Conservation (phyloP, 1,140 invertebrate species). For the Eueides isabella region DNA sequence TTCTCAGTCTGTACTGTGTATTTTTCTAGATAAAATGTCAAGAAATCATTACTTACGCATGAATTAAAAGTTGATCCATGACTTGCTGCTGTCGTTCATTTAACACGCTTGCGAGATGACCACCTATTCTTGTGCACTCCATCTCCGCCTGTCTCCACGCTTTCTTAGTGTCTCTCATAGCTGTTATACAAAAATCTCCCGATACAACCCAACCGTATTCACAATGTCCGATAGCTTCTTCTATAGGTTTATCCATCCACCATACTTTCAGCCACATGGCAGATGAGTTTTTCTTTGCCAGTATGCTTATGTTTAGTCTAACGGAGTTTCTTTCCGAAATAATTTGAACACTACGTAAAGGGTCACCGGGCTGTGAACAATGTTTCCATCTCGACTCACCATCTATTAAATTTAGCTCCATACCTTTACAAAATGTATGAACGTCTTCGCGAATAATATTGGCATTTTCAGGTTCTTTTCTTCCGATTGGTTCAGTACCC, state of each 20-base stretch:
- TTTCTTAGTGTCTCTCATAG: constrained; percentile 81
- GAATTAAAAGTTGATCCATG: constrained; percentile 83
- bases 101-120: constrained; percentile 85
- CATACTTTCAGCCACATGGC: constrained; percentile 78
- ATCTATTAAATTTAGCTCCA: constrained; percentile 82
- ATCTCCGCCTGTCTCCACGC: constrained; percentile 86
- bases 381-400: constrained; percentile 82
- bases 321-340: constrained; percentile 83
- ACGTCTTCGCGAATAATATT: constrained; percentile 67
- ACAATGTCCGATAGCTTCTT: constrained; percentile 83
- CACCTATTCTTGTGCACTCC: constrained; percentile 84
- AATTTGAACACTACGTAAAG: constrained; percentile 82
- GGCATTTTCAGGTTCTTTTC: constrained; percentile 52
- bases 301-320: constrained; percentile 72
- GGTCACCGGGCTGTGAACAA: constrained; percentile 82
- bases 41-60: constrained; percentile 79
- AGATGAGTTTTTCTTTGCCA: constrained; percentile 62
- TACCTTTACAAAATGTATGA: constrained; percentile 76
- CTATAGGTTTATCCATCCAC: constrained; percentile 82
- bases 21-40: neutral
- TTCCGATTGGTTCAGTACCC: constrained; percentile 66
- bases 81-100: constrained; percentile 84
- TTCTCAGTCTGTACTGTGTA: too few relatives aligned
- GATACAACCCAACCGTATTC: constrained; percentile 85
- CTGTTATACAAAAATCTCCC: constrained; percentile 84